phyloP scores from a whole-genome alignment of 2,113 vertebrate species.

The Hippocampus zosterae region DNA sequence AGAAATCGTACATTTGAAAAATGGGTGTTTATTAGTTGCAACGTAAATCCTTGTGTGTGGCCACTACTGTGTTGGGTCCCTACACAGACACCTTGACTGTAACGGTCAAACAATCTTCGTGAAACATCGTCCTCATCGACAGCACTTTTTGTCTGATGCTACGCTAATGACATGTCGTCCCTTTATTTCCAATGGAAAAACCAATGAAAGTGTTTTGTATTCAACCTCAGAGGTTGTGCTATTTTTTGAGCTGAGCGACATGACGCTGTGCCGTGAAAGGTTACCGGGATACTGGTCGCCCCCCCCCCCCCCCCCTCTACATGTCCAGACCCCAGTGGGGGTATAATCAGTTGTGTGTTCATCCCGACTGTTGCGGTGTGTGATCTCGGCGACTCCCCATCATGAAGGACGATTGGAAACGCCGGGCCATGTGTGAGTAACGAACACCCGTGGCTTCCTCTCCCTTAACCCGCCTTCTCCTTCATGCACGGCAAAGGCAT shows the following conservation, averaged over 20 bases:
- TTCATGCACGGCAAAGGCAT: slow-evolving; percentile 25
- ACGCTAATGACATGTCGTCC: not conserved
- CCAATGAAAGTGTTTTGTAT: not conserved
- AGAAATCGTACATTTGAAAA: no score
- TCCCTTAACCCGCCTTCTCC: slow-evolving; percentile 39
- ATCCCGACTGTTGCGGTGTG: slow-evolving; percentile 36
- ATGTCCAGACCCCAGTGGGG: slow-evolving; percentile 19
- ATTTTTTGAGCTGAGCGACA: not conserved
- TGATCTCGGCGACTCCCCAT: slow-evolving; percentile 55
- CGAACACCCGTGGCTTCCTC: slow-evolving; percentile 40
- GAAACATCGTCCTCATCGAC: not conserved
- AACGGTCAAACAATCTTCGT: not conserved
- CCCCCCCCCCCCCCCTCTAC: slow-evolving; percentile 6
- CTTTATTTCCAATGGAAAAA: not conserved
- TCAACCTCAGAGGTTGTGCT: not conserved
- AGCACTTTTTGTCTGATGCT: not conserved
- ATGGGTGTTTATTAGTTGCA: no score
- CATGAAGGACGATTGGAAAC: slow-evolving; percentile 61
- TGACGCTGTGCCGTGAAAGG: not conserved
- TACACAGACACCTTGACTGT: no score
- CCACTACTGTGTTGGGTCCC: no score
- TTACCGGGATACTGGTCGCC: slow-evolving; percentile 19
- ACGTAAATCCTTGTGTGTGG: no score
- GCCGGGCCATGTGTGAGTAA: slow-evolving; percentile 56
- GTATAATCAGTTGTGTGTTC: slow-evolving; percentile 53